Evolutionary conservation across 2,888 invertebrate genomes (phyloP).

Genomic region (Dicranocentrus wangi): DNA sequence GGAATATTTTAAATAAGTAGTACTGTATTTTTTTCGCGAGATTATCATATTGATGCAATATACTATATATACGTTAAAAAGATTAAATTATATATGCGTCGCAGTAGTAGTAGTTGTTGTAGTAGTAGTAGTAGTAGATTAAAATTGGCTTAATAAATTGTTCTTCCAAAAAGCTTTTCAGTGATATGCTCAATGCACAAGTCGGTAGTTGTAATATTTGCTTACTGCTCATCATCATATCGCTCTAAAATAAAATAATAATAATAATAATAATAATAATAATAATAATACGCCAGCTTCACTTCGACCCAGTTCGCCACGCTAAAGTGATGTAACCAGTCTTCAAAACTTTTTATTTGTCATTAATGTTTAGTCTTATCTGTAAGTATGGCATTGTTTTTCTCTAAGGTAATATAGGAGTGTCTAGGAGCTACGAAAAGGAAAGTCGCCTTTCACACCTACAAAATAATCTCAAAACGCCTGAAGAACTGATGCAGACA

Average conservation of each 20-base stretch:
- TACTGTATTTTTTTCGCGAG: not conserved
- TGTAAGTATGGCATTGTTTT: constrained; percentile 43
- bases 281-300: constrained; percentile 31
- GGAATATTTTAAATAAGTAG: no score
- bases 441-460: constrained; percentile 36
- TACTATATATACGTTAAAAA: not conserved
- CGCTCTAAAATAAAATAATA: not conserved
- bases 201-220: no score
- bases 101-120: no score
- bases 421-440: constrained; percentile 28
- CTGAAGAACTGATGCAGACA: constrained; percentile 49
- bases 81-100: not conserved
- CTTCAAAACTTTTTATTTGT: constrained; percentile 41
- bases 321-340: constrained; percentile 43
- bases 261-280: no score
- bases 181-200: not conserved
- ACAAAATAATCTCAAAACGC: constrained; percentile 35
- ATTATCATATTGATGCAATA: not conserved
- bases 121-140: no score
- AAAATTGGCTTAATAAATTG: no score
- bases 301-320: constrained; percentile 14
- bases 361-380: constrained; percentile 42
- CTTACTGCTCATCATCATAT: not conserved
- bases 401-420: constrained; percentile 24
- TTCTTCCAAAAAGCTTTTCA: not conserved